Base-by-base conservation (phyloP, 1,140 invertebrate species). In the Tetramorium alpestre region DNA sequence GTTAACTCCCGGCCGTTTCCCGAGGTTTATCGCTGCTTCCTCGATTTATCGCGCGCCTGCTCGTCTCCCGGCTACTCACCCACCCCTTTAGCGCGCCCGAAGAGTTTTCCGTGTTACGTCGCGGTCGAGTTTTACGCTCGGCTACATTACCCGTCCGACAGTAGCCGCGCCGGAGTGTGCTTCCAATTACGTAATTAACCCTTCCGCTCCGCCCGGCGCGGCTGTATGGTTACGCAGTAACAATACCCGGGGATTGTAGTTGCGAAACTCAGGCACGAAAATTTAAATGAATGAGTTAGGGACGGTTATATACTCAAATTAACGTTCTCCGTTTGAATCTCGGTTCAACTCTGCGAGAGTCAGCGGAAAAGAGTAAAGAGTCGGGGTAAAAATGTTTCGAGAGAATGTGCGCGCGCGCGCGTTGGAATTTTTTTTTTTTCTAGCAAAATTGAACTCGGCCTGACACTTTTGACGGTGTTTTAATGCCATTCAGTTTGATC, bases 11-110 rank as follows among this genome's bases (percentile, higher is more conserved):
- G 58, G 47, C 86, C 33, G 38, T 62, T 64, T 44, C 13, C 72
- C 64, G 58, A 87, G 72, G 75, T 89, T 89, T 87, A 89, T 89
- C 88, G 78, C 49, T 2, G 44, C 62, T 84, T 41, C 56, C 25
- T 87, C 78, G 86, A 89, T 87, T 89, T 89, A 87, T 84, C 77
- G 75, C 72, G 62, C 70, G 10, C 58, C 4, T 13, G 3, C 22
- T 51, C 38, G n/a, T 6, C 22, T 13, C 56, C 28, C 56, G 41
- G 41, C 47, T 13, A 11, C 16, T 5, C 2, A 0, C 16, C 16
- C 49, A 51, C 51, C 18, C 62, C 62, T 51, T 81, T 84, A 84
- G 75, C 47, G 69, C 69, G 67, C 44, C 13, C 69, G n/a, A 75
- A 41, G 80, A 84, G 80, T 84, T 75, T 38, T 44, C 44, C 54